Base-by-base conservation (phyloP, 2,888 invertebrate genomes). In the Bedellia somnulentella region DNA sequence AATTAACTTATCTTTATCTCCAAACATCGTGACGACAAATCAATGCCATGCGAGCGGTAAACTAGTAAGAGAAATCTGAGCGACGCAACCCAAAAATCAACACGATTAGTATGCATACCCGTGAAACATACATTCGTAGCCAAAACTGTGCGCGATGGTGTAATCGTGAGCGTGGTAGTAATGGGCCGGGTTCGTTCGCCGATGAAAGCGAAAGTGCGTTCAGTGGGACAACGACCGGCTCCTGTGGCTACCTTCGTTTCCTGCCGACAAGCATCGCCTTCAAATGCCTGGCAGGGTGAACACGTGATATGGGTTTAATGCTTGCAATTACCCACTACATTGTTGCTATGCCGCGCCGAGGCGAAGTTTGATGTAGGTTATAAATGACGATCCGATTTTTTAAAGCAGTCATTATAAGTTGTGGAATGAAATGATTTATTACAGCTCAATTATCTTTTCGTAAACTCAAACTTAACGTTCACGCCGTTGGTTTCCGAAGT, bases 191-290 rank as follows among this genome's bases (percentile, higher is more conserved):
- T 75, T 75, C 75, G 63, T 66, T 75, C 67, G 67, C 73, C 73
- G 61, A 62, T 57, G 61, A 75, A 68, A 75, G 68, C 70, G 75
- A 75, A 75, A 75, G 73, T 70, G 49, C 64, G 70, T 71, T 73
- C 71, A 75, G 46, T 73, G 66, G 75, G 64, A 71, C 75, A 68
- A 70, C 61, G 75, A 73, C 73, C 73, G 64, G 44, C 57, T 67
- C 68, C 71, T 64, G 57, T 51, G 46, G 44, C 42, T 53, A 53
- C 47, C 49, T 40, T 47, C 45, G 54, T 52, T 58, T 60, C 63
- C 60, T 61, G 52, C 51, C 47, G 43, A 45, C 46, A 46, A 43
- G 49, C 57, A 55, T 57, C 59, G 56, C 13, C 21, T 12, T 21
- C 21, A 9, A 14, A 18, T 4, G 16, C 5, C 15, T 8, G 14